Evolutionary conservation across 2,888 invertebrate species (phyloP), one percentile per base, ranked within the genome.

Genomic region (Thymelicus acteon): DNA sequence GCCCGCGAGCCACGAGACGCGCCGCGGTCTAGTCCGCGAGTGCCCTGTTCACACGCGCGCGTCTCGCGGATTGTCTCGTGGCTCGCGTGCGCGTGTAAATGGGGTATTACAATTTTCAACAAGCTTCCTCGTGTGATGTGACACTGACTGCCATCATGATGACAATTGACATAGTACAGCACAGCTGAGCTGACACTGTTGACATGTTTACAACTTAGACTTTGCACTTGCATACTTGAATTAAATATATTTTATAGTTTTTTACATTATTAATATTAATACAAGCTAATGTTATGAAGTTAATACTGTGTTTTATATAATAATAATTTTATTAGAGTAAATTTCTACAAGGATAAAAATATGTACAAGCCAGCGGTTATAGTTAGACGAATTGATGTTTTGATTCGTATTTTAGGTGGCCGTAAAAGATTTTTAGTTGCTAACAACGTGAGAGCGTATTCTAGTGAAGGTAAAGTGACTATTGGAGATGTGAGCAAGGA

Each of bases 401-500:
- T 94, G 84, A 90, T 93, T 75, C 90, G 94, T 78, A 94, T 94
- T 85, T 86, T 94, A 74, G 85, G 86, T 60, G 85, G 88, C 62
- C 87, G 91, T 72, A 92, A 92, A 80, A 78, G 81, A 31, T 86
- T 90, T 78, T 77, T 93, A 75, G 75, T 80, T 6, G 82, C 86
- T n/a, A 93, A 94, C 79, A 77, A 78, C 75, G 88, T 94, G 10
- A 85, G 93, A 76, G 89, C 88, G 7, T 93, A 89, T 77, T 88
- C 94, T 61, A 91, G 91, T 73, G 87, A 91, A 71, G 94, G 94
- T 77, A 94, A 92, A 85, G 95, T 97, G 61, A 95, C 95, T 49
- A 97, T 97, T 78, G 97, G 96, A 76, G 96, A 96, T 89, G 95
- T 97, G 75, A 95, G 95, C 48, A 97, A 96, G 85, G 93, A 94